Conservation (phyloP, 2,797 vertebrate species). For the Xiphorhynchus erythropygius region DNA sequence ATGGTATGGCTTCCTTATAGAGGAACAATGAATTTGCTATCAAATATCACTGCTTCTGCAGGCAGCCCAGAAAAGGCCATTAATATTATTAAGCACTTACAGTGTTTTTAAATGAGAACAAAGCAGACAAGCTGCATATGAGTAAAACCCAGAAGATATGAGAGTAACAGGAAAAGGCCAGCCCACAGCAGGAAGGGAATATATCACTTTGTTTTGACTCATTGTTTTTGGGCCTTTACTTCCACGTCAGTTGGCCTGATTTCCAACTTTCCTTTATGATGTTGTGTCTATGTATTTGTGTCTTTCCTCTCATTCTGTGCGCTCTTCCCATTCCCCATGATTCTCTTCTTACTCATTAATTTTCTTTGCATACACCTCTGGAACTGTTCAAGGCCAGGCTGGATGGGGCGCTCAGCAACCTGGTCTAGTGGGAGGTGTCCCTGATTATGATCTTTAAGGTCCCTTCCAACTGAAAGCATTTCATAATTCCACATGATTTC, state of each 20-base stretch:
- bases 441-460: neutral
- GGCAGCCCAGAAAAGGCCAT: conserved; percentile 50
- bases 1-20: conserved; percentile 50
- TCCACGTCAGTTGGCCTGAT: neutral
- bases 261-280: neutral
- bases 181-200: neutral
- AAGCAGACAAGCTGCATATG: neutral
- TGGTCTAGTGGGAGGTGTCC: too few species aligned
- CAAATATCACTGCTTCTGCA: conserved; percentile 61
- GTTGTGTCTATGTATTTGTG: fast-evolving
- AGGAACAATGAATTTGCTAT: conserved; percentile 22
- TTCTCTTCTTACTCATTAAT: neutral
- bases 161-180: neutral
- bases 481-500: neutral
- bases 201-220: neutral
- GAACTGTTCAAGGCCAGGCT: neutral
- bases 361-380: neutral
- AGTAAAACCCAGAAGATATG: neutral
- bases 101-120: conserved; percentile 5
- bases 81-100: conserved; percentile 16
- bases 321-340: neutral
- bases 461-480: neutral
- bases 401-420: neutral
- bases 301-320: neutral
- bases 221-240: neutral